These are phyloP conservation scores for Thermophis baileyi DNA, from an alignment of 2,113 vertebrate genomes.

Conservation along the genomic window DNA sequence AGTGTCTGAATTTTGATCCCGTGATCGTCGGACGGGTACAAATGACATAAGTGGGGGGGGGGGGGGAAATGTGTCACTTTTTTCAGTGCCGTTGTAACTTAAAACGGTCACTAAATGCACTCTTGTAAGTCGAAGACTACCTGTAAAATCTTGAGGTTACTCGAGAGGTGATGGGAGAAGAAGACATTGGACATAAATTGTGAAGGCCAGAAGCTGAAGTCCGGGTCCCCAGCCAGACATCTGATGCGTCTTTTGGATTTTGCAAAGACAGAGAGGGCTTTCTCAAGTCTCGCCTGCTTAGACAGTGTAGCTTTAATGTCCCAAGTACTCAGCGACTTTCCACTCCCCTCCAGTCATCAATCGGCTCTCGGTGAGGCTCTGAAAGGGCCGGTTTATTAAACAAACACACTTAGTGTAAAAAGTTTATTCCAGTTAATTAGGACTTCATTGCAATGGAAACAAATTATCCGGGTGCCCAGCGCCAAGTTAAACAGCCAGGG, in stretches of 20 bases:
- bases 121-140: neutral
- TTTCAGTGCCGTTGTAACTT: too few species aligned
- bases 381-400: conserved; percentile 75
- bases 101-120: too few species aligned
- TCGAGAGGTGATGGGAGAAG: neutral
- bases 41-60: too few species aligned
- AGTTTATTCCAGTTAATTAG: conserved; percentile 76
- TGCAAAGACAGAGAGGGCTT: conserved; percentile 65
- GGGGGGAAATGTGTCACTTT: too few species aligned
- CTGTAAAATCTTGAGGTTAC: conserved; percentile 1
- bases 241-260: conserved; percentile 65
- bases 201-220: conserved; percentile 52
- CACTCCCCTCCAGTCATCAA: conserved; percentile 67
- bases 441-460: conserved; percentile 74
- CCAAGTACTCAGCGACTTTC: conserved; percentile 54
- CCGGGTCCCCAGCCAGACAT: conserved; percentile 45
- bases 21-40: too few species aligned
- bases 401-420: conserved; percentile 77
- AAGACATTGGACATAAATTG: conserved; percentile 25
- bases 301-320: conserved; percentile 67
- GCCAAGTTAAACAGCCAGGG: conserved; percentile 67
- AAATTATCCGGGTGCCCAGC: conserved; percentile 66
- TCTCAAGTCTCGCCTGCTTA: conserved; percentile 54
- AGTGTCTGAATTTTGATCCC: too few species aligned
- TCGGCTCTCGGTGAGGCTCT: conserved; percentile 67